phyloP scores from a whole-genome alignment of 2,888 invertebrate genomes.

The Nomada ferruginata region DNA sequence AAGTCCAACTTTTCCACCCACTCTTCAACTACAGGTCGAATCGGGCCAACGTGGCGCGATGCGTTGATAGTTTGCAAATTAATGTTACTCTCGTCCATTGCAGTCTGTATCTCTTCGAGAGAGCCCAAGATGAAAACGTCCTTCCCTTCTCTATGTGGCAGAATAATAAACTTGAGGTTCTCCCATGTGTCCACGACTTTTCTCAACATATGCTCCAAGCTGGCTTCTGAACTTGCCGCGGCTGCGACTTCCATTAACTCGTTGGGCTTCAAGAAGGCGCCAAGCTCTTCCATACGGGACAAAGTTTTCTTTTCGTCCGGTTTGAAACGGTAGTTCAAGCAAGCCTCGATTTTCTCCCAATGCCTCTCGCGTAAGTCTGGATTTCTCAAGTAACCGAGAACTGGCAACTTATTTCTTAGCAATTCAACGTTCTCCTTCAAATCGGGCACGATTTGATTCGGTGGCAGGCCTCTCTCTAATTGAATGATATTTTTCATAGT shows the following conservation, averaged over 20 bases:
- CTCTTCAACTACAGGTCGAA: constrained; percentile 92
- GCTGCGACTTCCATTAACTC: constrained; percentile 93
- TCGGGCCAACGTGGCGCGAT: constrained; percentile 94
- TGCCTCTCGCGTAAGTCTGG: constrained; percentile 92
- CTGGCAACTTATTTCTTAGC: constrained; percentile 92
- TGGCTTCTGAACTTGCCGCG: constrained; percentile 94
- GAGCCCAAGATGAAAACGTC: constrained; percentile 94
- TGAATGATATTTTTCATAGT: constrained; percentile 90
- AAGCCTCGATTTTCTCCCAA: constrained; percentile 92
- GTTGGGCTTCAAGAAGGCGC: constrained; percentile 90
- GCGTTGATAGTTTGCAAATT: constrained; percentile 94
- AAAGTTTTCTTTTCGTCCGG: constrained; percentile 89
- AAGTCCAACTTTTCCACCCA: constrained; percentile 91
- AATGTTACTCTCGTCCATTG: constrained; percentile 94
- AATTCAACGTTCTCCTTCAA: constrained; percentile 91
- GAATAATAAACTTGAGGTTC: constrained; percentile 90
- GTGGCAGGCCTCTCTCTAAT: constrained; percentile 93
- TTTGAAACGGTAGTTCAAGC: constrained; percentile 88
- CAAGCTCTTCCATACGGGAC: constrained; percentile 88
- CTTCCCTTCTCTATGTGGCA: constrained; percentile 92
- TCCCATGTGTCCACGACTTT: constrained; percentile 95
- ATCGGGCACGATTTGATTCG: constrained; percentile 91
- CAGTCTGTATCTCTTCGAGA: constrained; percentile 92
- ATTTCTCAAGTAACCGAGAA: constrained; percentile 92
- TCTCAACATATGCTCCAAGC: constrained; percentile 91